Conservation (phyloP, 1,140 invertebrate genomes). For the Ceratosolen solmsi region DNA sequence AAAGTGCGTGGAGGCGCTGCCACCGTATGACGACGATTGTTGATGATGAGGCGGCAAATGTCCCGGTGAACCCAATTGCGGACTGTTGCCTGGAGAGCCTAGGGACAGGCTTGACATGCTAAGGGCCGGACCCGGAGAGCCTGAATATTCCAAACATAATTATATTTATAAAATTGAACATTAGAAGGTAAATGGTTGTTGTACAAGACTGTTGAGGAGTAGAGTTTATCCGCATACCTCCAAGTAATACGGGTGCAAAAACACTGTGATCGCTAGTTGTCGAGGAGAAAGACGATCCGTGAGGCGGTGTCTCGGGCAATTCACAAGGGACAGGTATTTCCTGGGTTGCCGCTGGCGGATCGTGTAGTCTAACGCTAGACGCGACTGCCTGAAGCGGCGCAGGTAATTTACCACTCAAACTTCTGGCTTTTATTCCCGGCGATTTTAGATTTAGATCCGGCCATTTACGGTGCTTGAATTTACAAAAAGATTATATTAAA, state of each 20-base stretch:
- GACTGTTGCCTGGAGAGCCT: constrained; percentile 69
- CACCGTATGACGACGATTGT: constrained; percentile 58
- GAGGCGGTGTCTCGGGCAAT: constrained; percentile 70
- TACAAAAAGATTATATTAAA: constrained; percentile 42
- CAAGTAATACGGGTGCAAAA: constrained; percentile 69
- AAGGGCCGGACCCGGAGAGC: constrained; percentile 65
- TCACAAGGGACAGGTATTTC: constrained; percentile 62
- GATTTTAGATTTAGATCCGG: constrained; percentile 90
- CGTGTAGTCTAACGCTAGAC: constrained; percentile 68
- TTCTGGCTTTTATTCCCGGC: constrained; percentile 89
- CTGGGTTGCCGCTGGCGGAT: constrained; percentile 59
- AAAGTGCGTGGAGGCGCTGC: constrained; percentile 67
- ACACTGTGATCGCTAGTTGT: constrained; percentile 69
- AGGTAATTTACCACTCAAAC: constrained; percentile 73
- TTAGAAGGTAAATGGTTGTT: not conserved
- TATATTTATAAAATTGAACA: no score
- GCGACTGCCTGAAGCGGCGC: constrained; percentile 70
- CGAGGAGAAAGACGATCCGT: constrained; percentile 56
- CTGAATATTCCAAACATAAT: constrained; percentile 52
- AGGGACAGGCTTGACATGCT: constrained; percentile 68
- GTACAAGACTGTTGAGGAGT: no score
- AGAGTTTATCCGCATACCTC: constrained; percentile 56
- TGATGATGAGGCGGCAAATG: constrained; percentile 63
- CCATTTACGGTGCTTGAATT: constrained; percentile 84
- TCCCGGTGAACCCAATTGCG: constrained; percentile 67